Percentiles rank a stretch among this genome's conserved stretches.
Conservation (phyloP, 2,888 invertebrate species). For the Tachina lurida region DNA sequence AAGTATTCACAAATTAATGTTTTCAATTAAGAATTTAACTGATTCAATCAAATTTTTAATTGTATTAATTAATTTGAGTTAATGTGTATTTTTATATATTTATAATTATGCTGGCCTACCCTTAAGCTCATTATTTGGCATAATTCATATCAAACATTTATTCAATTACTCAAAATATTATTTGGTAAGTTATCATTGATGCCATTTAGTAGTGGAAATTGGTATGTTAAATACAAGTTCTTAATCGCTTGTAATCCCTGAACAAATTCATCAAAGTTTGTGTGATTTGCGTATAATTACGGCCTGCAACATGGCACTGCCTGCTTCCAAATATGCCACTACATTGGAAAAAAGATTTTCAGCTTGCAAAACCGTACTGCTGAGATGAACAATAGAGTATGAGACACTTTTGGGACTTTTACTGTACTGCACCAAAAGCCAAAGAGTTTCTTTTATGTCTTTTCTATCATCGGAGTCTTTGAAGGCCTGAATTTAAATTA, state of each 20-base stretch:
- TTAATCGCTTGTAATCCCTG: constrained; percentile 63
- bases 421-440: constrained; percentile 78
- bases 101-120: too few relatives aligned
- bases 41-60: too few relatives aligned
- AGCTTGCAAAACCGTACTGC: constrained; percentile 74
- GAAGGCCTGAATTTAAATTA: not conserved
- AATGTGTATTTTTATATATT: too few relatives aligned
- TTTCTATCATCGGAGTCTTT: constrained; percentile 34
- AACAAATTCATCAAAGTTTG: constrained; percentile 66
- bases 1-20: too few relatives aligned
- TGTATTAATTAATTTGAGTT: too few relatives aligned
- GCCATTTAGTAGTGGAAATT: constrained; percentile 37
- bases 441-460: constrained; percentile 68
- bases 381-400: constrained; percentile 74
- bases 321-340: constrained; percentile 75
- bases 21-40: too few relatives aligned
- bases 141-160: too few relatives aligned
- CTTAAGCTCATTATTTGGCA: too few relatives aligned
- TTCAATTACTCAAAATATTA: too few relatives aligned
- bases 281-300: constrained; percentile 76
- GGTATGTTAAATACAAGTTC: constrained; percentile 4
- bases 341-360: constrained; percentile 76
- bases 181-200: not conserved
- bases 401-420: constrained; percentile 72
- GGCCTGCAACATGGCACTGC: constrained; percentile 73